A percentile compares a stretch with the other conserved stretches of the same genome.
These are phyloP conservation scores for Neosalanx taihuensis DNA, from an alignment of 2,797 vertebrate species.

Conservation along the genomic window DNA sequence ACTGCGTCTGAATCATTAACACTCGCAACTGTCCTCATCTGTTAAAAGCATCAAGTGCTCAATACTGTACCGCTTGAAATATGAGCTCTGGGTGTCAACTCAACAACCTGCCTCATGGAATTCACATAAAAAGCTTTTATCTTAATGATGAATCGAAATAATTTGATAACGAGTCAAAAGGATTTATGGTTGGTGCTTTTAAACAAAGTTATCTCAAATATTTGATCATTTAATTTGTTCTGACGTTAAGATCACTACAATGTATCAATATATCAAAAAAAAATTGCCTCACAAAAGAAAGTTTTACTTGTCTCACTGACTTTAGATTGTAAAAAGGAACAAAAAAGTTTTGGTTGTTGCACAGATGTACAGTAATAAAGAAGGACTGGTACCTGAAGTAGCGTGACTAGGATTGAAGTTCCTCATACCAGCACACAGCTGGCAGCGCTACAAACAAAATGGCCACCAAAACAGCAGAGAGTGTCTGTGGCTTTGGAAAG, in stretches of 20 bases:
- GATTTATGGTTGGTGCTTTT: slow-evolving; percentile 11
- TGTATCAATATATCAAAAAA: neutral
- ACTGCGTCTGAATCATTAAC: neutral
- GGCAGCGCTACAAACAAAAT: slow-evolving; percentile 4
- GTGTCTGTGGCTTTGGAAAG: slow-evolving; percentile 17
- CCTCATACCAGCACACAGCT: neutral
- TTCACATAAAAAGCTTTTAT: slow-evolving; percentile 11
- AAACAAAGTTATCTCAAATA: slow-evolving; percentile 6
- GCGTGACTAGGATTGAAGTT: too few relatives aligned
- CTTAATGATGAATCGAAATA: slow-evolving; percentile 9
- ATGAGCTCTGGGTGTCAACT: neutral
- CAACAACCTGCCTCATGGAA: neutral
- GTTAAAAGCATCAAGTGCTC: slow-evolving; percentile 4
- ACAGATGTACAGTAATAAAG: too few relatives aligned
- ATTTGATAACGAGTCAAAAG: slow-evolving; percentile 2
- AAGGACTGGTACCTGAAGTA: too few relatives aligned
- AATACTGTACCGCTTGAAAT: slow-evolving; percentile 3
- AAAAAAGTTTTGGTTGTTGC: neutral
- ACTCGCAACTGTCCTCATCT: neutral
- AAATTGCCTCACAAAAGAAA: neutral
- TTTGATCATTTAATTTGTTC: neutral
- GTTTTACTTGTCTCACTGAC: neutral
- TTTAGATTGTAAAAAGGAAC: neutral
- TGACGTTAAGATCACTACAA: neutral
- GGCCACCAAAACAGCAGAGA: slow-evolving; percentile 3